These are phyloP conservation scores for Amiota communis DNA, from an alignment of 2,888 invertebrate species.

Conservation along the genomic window DNA sequence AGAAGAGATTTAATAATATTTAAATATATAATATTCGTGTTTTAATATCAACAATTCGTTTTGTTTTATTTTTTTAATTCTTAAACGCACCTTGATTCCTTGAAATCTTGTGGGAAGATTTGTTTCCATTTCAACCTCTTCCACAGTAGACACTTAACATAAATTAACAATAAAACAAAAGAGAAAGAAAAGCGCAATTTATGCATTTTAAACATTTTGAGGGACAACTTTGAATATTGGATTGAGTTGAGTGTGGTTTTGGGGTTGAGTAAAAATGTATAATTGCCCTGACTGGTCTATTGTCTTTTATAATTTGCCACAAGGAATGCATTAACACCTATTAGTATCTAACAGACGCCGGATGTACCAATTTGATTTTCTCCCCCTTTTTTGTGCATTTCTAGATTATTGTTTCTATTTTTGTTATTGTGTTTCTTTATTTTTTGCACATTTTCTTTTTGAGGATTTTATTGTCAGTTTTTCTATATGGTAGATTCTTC, in stretches of 20 bases:
- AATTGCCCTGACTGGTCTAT: constrained; percentile 22
- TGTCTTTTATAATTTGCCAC: constrained; percentile 2
- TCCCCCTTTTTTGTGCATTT: background rate
- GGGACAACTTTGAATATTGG: background rate
- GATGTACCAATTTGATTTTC: background rate
- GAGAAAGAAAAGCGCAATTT: background rate
- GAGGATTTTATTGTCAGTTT: constrained; percentile 25
- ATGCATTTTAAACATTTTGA: constrained; percentile 20
- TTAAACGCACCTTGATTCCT: no score
- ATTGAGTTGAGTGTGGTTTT: no score
- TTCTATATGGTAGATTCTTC: background rate
- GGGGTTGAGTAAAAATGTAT: background rate
- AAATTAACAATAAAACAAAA: constrained; percentile 25
- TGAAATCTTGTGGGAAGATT: no score
- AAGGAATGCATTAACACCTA: constrained; percentile 24
- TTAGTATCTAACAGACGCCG: background rate
- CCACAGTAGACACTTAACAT: background rate
- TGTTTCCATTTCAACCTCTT: no score
- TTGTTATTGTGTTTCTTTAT: background rate
- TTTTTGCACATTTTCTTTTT: constrained; percentile 20
- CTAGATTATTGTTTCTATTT: background rate
- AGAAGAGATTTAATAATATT: no score
- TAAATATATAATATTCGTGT: no score
- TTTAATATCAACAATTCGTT: no score
- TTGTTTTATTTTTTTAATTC: no score